A percentile compares a stretch with the other conserved stretches of the same genome.
phyloP scores from a whole-genome alignment of 2,888 invertebrate genomes.

The Terebella lapidaria region DNA sequence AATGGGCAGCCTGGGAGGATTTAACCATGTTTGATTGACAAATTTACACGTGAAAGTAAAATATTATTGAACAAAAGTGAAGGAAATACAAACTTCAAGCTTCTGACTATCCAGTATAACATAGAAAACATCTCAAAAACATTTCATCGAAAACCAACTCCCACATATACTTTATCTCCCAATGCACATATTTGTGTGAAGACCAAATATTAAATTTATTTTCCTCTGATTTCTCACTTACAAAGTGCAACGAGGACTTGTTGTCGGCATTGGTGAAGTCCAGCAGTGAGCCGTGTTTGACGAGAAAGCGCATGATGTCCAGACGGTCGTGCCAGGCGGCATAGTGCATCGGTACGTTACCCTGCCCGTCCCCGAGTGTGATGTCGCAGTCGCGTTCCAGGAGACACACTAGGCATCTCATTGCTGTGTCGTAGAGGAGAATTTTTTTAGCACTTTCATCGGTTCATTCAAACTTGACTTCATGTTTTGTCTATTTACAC shows the following conservation, averaged over 20 bases:
- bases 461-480: not conserved
- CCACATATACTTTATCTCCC: no score
- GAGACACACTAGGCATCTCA: constrained; percentile 37
- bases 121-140: no score
- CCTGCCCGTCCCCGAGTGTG: constrained; percentile 42
- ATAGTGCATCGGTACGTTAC: constrained; percentile 43
- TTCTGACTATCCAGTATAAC: no score
- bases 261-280: constrained; percentile 41
- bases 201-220: no score
- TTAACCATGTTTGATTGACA: no score
- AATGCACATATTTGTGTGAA: no score
- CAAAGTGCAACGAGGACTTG: constrained; percentile 45
- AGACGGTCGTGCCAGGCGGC: constrained; percentile 44
- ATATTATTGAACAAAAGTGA: no score
- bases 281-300: constrained; percentile 43
- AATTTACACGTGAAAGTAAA: no score
- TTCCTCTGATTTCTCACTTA: constrained; percentile 13
- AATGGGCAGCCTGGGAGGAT: constrained; percentile 37
- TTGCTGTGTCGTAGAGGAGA: constrained; percentile 27
- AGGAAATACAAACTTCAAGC: no score
- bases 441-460: not conserved
- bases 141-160: no score
- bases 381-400: constrained; percentile 47
- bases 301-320: constrained; percentile 43
- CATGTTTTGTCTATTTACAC: not conserved